phyloP scores from a whole-genome alignment of 2,888 invertebrate species.

The Dromius quadrimaculatus region DNA sequence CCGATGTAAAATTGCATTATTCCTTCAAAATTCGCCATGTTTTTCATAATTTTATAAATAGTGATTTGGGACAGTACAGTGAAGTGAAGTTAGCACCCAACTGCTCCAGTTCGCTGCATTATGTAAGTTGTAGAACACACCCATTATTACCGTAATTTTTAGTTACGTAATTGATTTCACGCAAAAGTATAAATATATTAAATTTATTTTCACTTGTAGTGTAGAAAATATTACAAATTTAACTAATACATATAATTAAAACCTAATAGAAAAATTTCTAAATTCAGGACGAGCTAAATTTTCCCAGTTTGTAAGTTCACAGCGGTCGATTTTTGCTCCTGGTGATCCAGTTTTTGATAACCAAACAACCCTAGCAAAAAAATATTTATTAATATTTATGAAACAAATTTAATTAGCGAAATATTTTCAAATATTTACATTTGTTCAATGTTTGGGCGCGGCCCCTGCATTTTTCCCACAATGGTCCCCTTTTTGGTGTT shows the following conservation, averaged over 20 bases:
- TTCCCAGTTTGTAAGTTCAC: constrained; percentile 85
- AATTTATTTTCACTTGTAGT: too few species aligned
- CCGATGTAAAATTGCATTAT: too few species aligned
- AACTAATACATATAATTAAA: constrained; percentile 16
- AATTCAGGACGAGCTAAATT: constrained; percentile 77
- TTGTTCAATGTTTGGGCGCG: constrained; percentile 80
- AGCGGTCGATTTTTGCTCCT: constrained; percentile 85
- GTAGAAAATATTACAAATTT: too few species aligned
- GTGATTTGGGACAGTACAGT: too few species aligned
- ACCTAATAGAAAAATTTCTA: constrained; percentile 69
- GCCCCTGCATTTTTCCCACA: constrained; percentile 89
- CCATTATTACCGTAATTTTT: too few species aligned
- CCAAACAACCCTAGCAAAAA: constrained; percentile 79
- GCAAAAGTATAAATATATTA: too few species aligned
- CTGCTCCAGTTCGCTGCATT: too few species aligned
- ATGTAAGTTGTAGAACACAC: too few species aligned
- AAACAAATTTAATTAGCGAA: background rate
- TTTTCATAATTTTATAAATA: too few species aligned
- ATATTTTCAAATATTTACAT: constrained; percentile 75
- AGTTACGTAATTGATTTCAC: too few species aligned
- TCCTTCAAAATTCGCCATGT: too few species aligned
- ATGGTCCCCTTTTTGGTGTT: constrained; percentile 91
- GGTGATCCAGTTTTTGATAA: constrained; percentile 85
- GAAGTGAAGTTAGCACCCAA: too few species aligned
- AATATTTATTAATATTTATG: constrained; percentile 5